Conservation (phyloP, 2,113 vertebrate species). For the Centropus unirufus region DNA sequence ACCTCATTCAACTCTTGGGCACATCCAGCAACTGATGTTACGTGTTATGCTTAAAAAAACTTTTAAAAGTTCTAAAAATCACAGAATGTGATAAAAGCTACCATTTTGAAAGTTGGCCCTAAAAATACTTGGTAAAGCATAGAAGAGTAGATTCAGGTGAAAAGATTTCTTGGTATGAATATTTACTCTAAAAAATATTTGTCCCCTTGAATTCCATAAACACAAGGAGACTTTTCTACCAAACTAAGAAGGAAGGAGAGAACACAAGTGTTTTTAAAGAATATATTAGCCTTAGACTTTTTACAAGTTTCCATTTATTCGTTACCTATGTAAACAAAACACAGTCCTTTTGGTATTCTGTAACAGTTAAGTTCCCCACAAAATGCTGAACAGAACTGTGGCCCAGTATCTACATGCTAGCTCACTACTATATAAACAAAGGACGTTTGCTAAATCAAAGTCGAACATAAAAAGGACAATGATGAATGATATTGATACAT, state of each 20-base stretch:
- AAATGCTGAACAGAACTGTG: not conserved
- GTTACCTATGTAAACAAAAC: not conserved
- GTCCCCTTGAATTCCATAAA: not conserved
- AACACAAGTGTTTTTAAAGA: not conserved
- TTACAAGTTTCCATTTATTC: not conserved
- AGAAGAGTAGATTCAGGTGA: not conserved
- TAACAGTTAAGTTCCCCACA: not conserved
- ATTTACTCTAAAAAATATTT: not conserved
- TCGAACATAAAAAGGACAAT: not conserved
- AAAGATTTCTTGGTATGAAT: not conserved
- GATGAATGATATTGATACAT: not conserved
- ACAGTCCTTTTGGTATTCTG: not conserved
- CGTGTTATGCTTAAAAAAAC: not conserved
- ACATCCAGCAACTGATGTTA: not conserved
- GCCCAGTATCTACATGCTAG: not conserved
- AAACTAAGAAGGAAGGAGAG: not conserved
- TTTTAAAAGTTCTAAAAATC: not conserved
- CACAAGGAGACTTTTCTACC: not conserved
- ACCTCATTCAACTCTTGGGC: not conserved
- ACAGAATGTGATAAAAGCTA: not conserved
- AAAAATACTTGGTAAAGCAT: not conserved
- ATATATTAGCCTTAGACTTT: not conserved
- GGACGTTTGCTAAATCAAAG: not conserved
- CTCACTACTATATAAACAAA: not conserved
- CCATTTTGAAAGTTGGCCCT: not conserved